Evolutionary conservation across 2,113 vertebrate genomes (phyloP), one percentile per base, ranked within the genome.

Genomic region (Sinocyclocheilus maitianheensis): DNA sequence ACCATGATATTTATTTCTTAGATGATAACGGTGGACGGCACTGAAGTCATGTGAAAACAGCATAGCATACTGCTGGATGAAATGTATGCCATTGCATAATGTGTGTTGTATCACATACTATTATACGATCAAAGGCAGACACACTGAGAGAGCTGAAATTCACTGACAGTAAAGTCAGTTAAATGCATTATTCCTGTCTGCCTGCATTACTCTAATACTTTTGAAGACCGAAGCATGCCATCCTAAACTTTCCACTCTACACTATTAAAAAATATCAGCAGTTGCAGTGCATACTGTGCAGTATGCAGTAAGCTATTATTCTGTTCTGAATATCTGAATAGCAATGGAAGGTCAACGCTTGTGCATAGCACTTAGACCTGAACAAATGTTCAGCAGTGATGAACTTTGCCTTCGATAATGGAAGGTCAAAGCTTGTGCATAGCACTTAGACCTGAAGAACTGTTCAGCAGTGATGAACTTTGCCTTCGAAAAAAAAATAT

Each of bases 131-230:
- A 34, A 71, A 69, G 30, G 16, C 65, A 69, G 65, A 37, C 67
- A 69, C 62, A 65, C 62, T 13, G n/a, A 65, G 24, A 65, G 62
- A 24, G 24, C n/a, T 65, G 63, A 30, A 67, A 67, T 67, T 67
- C 5, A 16, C 26, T 67, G 63, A 67, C 12, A 67, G 13, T 30
- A 67, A 13, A 65, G 26, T 30, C 24, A 5, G 63, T 67, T 67
- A 67, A 67, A 30, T 67, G 24, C 24, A 67, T 30, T 71, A 71
- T 71, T 71, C 67, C 30, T 71, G 67, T 71, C 30, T 71, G 67
- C 67, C 30, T 37, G 67, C 14, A 71, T 71, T 20, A 71, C 67
- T 71, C 67, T 18, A 71, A 71, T 7, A 30, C 14, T 37, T 71
- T 71, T 71, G 67, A 71, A 71, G 67, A 71, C 30, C 30, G 16